A percentile compares a stretch with the other conserved stretches of the same genome.
Conservation (phyloP, 2,113 vertebrate species). For the Nesogale talazaci region DNA sequence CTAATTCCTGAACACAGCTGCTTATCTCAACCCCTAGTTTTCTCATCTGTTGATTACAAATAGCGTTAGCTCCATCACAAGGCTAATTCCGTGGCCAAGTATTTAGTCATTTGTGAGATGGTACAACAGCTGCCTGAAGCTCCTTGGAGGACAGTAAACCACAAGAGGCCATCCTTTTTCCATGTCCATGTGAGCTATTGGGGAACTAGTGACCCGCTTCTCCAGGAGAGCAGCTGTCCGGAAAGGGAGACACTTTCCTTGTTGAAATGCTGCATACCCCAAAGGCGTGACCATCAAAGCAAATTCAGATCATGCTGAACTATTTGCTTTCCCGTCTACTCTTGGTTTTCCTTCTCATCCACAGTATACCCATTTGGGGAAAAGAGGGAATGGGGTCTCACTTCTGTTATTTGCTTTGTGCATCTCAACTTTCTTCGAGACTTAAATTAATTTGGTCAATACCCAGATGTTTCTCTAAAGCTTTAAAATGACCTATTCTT, state of each 20-base stretch:
- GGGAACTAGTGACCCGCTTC: background rate
- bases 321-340: no score
- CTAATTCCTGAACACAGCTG: background rate
- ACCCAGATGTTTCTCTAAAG: background rate
- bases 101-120: background rate
- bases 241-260: background rate
- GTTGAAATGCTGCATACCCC: background rate
- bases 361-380: background rate
- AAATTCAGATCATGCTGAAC: background rate
- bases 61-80: background rate
- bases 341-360: background rate
- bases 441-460: background rate
- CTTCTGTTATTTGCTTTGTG: background rate
- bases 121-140: conserved; percentile 43
- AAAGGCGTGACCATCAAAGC: rapidly evolving
- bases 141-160: background rate
- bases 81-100: background rate
- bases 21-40: background rate
- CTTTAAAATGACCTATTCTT: background rate
- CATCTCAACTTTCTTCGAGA: background rate
- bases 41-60: background rate
- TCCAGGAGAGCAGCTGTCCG: conserved; percentile 40
- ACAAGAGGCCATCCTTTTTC: background rate
- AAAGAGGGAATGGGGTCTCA: background rate
- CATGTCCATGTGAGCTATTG: conserved; percentile 43